Evolutionary conservation across 1,140 invertebrate genomes (phyloP).

Genomic region (Hyphantria cunea): DNA sequence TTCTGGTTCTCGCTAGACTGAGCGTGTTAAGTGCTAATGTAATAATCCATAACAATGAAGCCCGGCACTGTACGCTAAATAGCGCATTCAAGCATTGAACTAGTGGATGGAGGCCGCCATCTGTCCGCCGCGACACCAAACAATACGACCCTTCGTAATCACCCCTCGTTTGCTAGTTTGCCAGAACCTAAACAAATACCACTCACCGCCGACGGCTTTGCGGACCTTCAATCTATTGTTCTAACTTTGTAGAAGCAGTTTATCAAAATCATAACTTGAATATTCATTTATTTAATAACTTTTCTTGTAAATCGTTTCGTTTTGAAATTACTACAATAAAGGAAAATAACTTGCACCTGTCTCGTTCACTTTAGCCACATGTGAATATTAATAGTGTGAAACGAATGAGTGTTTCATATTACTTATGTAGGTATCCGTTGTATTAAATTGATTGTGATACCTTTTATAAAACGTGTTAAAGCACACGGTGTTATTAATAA

Average conservation of each 20-base stretch:
- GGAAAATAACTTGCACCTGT: slow-evolving; percentile 11
- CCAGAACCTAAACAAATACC: slow-evolving; percentile 75
- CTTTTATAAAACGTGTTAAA: slow-evolving; percentile 67
- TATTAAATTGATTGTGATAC: slow-evolving; percentile 66
- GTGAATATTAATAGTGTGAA: slow-evolving; percentile 49
- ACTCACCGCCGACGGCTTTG: slow-evolving; percentile 51
- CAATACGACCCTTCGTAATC: slow-evolving; percentile 70
- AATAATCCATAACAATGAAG: slow-evolving; percentile 80
- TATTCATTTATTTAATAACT: no score
- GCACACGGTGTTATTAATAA: slow-evolving; percentile 64
- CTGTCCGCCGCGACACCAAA: slow-evolving; percentile 70
- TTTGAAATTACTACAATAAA: no score
- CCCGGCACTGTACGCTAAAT: slow-evolving; percentile 72
- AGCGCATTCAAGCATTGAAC: slow-evolving; percentile 73
- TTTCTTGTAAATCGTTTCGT: no score
- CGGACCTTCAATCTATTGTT: slow-evolving; percentile 9
- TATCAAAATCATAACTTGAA: slow-evolving; percentile 23
- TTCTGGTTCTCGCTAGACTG: slow-evolving; percentile 67
- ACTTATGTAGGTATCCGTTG: slow-evolving; percentile 33
- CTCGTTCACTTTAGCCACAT: slow-evolving; percentile 33
- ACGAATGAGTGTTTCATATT: slow-evolving; percentile 54
- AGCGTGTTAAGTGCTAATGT: slow-evolving; percentile 79
- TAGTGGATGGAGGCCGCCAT: slow-evolving; percentile 55
- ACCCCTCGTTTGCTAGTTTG: slow-evolving; percentile 66
- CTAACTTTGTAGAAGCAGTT: not conserved